Evolutionary conservation across 2,113 vertebrate species (phyloP).

Genomic region (Dipodomys merriami): DNA sequence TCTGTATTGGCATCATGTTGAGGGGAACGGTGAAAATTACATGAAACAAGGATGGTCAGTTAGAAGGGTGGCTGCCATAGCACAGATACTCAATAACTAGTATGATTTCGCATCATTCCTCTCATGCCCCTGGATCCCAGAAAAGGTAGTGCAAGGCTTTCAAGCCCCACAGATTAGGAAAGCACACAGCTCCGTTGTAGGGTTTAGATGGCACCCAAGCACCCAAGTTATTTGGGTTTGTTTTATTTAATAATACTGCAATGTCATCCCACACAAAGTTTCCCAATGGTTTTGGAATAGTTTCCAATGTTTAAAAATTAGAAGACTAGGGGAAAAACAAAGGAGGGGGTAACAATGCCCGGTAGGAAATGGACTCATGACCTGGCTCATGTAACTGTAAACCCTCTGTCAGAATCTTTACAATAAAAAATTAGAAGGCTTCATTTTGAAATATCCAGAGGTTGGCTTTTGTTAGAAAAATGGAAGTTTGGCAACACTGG

Average conservation of each 20-base stretch:
- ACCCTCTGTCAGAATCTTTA: too few relatives aligned
- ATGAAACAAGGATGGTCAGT: background rate
- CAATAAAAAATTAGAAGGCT: background rate
- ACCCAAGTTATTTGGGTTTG: background rate
- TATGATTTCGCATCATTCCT: background rate
- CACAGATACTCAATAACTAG: background rate
- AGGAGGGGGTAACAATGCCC: too few relatives aligned
- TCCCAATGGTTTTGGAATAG: background rate
- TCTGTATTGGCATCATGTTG: background rate
- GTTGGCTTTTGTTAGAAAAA: background rate
- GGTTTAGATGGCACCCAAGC: background rate
- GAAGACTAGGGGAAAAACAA: background rate
- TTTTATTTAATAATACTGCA: background rate
- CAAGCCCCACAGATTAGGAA: accelerated
- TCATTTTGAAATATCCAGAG: background rate
- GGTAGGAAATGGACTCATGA: too few relatives aligned
- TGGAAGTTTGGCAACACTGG: background rate
- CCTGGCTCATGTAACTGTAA: too few relatives aligned
- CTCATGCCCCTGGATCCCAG: background rate
- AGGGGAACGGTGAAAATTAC: background rate
- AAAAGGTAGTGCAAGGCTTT: background rate
- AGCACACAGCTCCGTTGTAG: accelerated
- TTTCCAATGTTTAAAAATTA: background rate
- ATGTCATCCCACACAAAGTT: background rate
- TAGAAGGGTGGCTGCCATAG: background rate